Percentiles rank a stretch among this genome's conserved stretches.
These are phyloP conservation scores for Xylophagus ater DNA, from an alignment of 2,888 invertebrate species.

Conservation along the genomic window DNA sequence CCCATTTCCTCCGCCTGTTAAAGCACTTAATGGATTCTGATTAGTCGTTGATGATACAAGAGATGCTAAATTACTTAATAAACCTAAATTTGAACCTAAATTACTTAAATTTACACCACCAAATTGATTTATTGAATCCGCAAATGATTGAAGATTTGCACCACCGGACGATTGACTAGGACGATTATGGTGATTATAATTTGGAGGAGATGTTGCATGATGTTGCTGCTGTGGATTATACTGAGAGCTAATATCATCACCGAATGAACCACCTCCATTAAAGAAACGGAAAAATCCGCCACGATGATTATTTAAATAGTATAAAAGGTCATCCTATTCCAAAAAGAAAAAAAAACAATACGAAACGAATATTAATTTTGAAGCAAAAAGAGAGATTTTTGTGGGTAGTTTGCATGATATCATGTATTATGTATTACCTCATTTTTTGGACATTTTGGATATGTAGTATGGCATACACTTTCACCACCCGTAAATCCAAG, in stretches of 20 bases:
- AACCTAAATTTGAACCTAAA: slow-evolving; percentile 16
- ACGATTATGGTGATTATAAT: slow-evolving; percentile 8
- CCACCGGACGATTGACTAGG: slow-evolving; percentile 9
- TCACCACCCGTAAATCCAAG: slow-evolving; percentile 53
- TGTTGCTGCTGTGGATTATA: slow-evolving; percentile 11
- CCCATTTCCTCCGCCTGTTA: not conserved
- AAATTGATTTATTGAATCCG: slow-evolving; percentile 13
- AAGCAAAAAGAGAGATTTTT: slow-evolving; percentile 1
- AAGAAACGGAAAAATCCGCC: slow-evolving; percentile 78
- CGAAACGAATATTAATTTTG: slow-evolving; percentile 3
- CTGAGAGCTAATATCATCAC: slow-evolving; percentile 14
- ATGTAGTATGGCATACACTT: slow-evolving; percentile 42
- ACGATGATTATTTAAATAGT: slow-evolving; percentile 74
- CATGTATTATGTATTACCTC: slow-evolving; percentile 25
- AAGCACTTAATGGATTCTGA: not conserved
- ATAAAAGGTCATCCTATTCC: slow-evolving; percentile 52
- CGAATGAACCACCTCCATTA: slow-evolving; percentile 42
- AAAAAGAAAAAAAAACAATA: slow-evolving; percentile 7
- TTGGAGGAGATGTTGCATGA: slow-evolving; percentile 3
- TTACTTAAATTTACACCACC: slow-evolving; percentile 18
- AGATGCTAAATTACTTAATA: slow-evolving; percentile 15
- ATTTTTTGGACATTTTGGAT: slow-evolving; percentile 62
- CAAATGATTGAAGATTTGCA: slow-evolving; percentile 10
- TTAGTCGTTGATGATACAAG: slow-evolving; percentile 10
- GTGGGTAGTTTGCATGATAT: not conserved